Evolutionary conservation across 2,113 vertebrate genomes (phyloP).

Genomic region (Hyla sarda): DNA sequence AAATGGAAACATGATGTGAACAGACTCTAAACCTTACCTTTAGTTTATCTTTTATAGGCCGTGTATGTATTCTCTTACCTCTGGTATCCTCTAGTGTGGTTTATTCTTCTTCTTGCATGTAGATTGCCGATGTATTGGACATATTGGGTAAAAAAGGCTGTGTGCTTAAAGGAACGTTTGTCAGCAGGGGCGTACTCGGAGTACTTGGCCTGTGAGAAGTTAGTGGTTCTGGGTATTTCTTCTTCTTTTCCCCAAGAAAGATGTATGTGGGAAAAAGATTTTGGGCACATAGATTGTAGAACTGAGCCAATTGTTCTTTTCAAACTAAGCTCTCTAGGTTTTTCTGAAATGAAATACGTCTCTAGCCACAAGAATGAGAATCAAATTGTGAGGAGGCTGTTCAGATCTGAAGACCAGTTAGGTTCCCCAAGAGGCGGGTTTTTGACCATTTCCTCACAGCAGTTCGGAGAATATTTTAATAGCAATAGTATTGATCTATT

Average conservation of each 20-base stretch:
- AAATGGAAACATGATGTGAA: no score
- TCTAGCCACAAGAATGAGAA: neutral
- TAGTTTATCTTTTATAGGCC: no score
- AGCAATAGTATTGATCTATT: neutral
- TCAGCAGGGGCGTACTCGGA: neutral
- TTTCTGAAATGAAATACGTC: neutral
- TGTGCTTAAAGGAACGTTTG: neutral
- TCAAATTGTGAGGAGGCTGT: neutral
- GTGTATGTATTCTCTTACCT: no score
- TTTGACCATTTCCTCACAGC: neutral
- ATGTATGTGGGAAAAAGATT: constrained; percentile 29
- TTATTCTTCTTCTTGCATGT: no score
- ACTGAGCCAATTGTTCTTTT: neutral
- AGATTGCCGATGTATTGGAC: no score
- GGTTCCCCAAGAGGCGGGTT: neutral
- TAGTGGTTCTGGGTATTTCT: neutral
- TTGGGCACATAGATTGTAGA: neutral
- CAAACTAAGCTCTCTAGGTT: neutral
- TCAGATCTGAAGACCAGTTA: neutral
- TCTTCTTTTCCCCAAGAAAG: constrained; percentile 16
- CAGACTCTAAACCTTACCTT: no score
- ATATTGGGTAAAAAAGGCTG: no score
- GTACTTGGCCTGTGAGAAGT: neutral
- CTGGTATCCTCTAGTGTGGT: no score
- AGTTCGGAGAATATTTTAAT: neutral